Evolutionary conservation across 1,140 invertebrate genomes (phyloP).

Genomic region (Monomorium pharaonis): DNA sequence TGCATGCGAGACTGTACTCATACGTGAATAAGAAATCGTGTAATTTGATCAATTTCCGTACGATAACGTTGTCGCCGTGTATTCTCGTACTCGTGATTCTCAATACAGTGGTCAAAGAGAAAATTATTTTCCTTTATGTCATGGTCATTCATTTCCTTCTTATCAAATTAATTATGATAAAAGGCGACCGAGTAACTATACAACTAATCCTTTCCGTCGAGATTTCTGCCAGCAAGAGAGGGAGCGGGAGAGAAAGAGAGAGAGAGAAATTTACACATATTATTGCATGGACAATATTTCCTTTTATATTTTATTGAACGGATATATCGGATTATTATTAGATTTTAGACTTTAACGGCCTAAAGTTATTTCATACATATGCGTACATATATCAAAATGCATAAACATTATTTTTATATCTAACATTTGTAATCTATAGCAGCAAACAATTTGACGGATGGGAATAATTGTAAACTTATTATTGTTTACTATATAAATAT

Average conservation of each 20-base stretch:
- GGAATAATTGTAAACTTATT: not conserved
- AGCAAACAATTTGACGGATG: not conserved
- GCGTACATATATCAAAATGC: no score
- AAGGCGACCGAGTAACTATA: slow-evolving; percentile 16
- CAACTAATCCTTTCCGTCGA: slow-evolving; percentile 10
- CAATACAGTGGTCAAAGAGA: slow-evolving; percentile 26
- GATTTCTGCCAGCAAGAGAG: not conserved
- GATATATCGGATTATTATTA: not conserved
- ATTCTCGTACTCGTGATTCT: not conserved
- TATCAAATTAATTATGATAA: slow-evolving; percentile 71
- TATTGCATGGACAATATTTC: not conserved
- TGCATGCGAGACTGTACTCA: not conserved
- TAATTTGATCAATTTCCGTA: slow-evolving; percentile 48
- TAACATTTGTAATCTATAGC: not conserved
- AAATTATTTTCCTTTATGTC: slow-evolving; percentile 62
- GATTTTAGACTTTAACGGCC: no score
- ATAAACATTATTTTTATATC: not conserved
- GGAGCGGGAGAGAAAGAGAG: no score
- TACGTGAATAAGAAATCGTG: not conserved
- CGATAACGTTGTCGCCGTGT: slow-evolving; percentile 1
- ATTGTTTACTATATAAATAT: not conserved
- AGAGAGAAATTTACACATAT: no score
- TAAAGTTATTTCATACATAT: no score
- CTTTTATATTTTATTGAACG: not conserved
- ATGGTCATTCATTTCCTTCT: slow-evolving; percentile 46